phyloP scores from a whole-genome alignment of 1,140 invertebrate species.

The Tenebrio molitor region DNA sequence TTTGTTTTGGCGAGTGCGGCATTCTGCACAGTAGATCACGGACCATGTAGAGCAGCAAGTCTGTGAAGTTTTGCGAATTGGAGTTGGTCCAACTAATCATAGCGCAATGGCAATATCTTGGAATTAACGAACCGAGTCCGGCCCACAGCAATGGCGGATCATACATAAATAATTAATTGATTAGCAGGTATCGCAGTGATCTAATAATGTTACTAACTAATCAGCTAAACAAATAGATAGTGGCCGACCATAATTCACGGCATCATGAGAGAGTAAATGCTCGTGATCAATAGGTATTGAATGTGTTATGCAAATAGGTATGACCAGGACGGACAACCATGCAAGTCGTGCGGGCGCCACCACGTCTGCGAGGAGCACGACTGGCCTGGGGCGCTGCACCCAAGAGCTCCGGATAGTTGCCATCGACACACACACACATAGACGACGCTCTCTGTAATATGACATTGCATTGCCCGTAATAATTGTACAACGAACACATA shows the following conservation, averaged over 20 bases:
- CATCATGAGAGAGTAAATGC: constrained; percentile 63
- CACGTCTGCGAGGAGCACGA: constrained; percentile 49
- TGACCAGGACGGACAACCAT: constrained; percentile 52
- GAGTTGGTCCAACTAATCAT: neutral
- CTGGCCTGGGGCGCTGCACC: constrained; percentile 51
- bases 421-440: constrained; percentile 43
- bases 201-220: constrained; percentile 67
- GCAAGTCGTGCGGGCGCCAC: constrained; percentile 46
- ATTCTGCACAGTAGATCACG: no score
- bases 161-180: constrained; percentile 68
- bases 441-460: constrained; percentile 35
- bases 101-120: constrained; percentile 56
- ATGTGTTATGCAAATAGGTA: constrained; percentile 64
- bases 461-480: constrained; percentile 48
- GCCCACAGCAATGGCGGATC: constrained; percentile 57
- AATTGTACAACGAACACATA: constrained; percentile 53
- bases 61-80: neutral
- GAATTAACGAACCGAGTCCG: constrained; percentile 57
- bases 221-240: constrained; percentile 68
- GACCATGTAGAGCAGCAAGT: no score
- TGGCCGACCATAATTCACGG: constrained; percentile 66
- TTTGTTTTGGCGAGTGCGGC: no score
- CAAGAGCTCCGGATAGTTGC: constrained; percentile 50
- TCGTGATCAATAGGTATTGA: constrained; percentile 65
- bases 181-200: constrained; percentile 66